Evolutionary conservation across 2,888 invertebrate genomes (phyloP), one percentile per base, ranked within the genome.

Genomic region (Eilema griseolum): DNA sequence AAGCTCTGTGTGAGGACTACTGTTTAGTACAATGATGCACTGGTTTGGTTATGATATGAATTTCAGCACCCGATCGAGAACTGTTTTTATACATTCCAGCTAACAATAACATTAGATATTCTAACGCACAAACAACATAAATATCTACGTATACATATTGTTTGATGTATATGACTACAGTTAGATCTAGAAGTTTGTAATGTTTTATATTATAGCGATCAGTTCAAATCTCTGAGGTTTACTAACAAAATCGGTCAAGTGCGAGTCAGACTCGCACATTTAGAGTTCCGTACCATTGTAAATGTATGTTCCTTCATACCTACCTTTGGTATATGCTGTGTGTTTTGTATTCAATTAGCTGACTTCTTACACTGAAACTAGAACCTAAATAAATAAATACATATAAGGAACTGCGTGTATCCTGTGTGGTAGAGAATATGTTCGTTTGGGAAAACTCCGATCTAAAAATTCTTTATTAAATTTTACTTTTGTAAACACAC

Each of bases 1-100:
- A 79, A 80, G 77, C 57, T 65, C 76, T 77, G 70, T 71, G 68
- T 63, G 65, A 69, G 20, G 60, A 26, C 24, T 60, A 24, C 20
- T 59, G 59, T 24, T 37, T 24, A 33, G n/a, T n/a, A 33, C 24
- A 33, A 41, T 41, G 41, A 26, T 60, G 12, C 33, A 60, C 37
- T n/a, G 26, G 28, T 41, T 41, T 41, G 10, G 1, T 59, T 59
- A 20, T 26, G 0, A 59, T 16, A 26, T 26, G 14, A 28, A 5
- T 73, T 63, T 69, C 61, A 24, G 56, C 37, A 64, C 28, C 16
- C 20, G 24, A 61, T n/a, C 33, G 46, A 46, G 24, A 24, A 1
- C 20, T 65, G 26, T 52, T 61, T 69, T 65, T 52, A 69, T 65
- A 33, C 31, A 69, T 69, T 69, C 26, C 11, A 69, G 69, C 24